Conservation (phyloP, 2,113 vertebrate species). For the Cranoglanis bouderius region DNA sequence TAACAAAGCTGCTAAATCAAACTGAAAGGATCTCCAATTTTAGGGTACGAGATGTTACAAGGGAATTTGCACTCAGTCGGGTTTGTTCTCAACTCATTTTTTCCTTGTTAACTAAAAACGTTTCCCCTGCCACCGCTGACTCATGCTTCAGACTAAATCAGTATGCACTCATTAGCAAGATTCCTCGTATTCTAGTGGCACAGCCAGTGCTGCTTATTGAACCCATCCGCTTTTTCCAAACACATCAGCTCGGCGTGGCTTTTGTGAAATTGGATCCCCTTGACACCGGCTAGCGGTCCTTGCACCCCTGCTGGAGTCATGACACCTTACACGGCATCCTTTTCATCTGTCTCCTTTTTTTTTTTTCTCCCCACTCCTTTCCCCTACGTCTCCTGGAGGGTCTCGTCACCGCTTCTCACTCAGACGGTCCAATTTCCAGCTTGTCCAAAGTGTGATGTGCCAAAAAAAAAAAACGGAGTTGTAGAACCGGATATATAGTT, state of each 20-base stretch:
- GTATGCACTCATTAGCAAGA: conserved; percentile 46
- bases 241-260: conserved; percentile 62
- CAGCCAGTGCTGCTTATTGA: conserved; percentile 39
- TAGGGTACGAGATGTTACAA: conserved; percentile 26
- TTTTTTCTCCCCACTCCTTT: not conserved
- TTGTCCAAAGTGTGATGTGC: conserved; percentile 74
- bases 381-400: conserved; percentile 53
- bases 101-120: conserved; percentile 36
- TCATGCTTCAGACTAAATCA: conserved; percentile 37
- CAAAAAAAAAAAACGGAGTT: conserved; percentile 65
- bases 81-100: conserved; percentile 37
- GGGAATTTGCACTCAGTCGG: conserved; percentile 14
- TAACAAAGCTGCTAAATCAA: conserved; percentile 18
- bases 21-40: conserved; percentile 10
- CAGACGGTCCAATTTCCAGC: conserved; percentile 74
- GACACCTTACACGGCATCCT: conserved; percentile 46
- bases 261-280: conserved; percentile 59
- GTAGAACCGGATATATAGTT: conserved; percentile 71
- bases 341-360: conserved; percentile 32
- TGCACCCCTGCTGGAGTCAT: conserved; percentile 27
- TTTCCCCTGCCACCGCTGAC: conserved; percentile 7
- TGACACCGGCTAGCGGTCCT: conserved; percentile 23
- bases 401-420: conserved; percentile 65
- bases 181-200: conserved; percentile 35
- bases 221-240: conserved; percentile 51